These are phyloP conservation scores for Microhierax caerulescens DNA, from an alignment of 2,797 vertebrate genomes.

Conservation along the genomic window DNA sequence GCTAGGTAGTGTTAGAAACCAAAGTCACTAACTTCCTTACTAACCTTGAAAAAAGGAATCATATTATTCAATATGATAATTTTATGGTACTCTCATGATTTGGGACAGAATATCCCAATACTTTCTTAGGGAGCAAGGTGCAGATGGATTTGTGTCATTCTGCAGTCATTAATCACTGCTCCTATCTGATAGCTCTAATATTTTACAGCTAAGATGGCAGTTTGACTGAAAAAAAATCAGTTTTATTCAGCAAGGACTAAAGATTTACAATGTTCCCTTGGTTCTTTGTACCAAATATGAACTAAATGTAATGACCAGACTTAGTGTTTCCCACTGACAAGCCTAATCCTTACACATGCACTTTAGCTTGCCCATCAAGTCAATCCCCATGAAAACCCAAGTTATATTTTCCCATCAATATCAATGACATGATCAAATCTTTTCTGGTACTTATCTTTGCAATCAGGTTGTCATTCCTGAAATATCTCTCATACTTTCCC, in stretches of 20 bases:
- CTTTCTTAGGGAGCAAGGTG: not conserved
- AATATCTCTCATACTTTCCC: conserved; percentile 74
- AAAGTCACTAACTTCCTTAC: not conserved
- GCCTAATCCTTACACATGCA: conserved; percentile 44
- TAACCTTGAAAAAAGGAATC: not conserved
- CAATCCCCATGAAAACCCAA: conserved; percentile 64
- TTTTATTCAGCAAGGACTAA: not conserved
- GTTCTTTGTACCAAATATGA: not conserved
- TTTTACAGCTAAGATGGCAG: not conserved
- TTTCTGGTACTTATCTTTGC: conserved; percentile 66
- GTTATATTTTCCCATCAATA: conserved; percentile 69
- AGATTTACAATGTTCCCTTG: not conserved
- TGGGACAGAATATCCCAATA: not conserved
- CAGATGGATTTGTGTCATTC: not conserved
- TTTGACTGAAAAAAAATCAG: not conserved
- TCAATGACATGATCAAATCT: conserved; percentile 67
- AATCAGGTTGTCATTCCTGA: conserved; percentile 73
- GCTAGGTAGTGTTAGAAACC: not conserved
- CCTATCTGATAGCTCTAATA: not conserved
- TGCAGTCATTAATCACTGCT: not conserved
- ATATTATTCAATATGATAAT: not conserved
- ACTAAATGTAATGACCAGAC: conserved; percentile 5
- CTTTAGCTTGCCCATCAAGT: conserved; percentile 52
- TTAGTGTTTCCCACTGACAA: conserved; percentile 48
- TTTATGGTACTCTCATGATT: not conserved